Percentiles rank a stretch among this genome's conserved stretches.
phyloP scores from a whole-genome alignment of 1,140 invertebrate species.

The Liolophura sinensis region DNA sequence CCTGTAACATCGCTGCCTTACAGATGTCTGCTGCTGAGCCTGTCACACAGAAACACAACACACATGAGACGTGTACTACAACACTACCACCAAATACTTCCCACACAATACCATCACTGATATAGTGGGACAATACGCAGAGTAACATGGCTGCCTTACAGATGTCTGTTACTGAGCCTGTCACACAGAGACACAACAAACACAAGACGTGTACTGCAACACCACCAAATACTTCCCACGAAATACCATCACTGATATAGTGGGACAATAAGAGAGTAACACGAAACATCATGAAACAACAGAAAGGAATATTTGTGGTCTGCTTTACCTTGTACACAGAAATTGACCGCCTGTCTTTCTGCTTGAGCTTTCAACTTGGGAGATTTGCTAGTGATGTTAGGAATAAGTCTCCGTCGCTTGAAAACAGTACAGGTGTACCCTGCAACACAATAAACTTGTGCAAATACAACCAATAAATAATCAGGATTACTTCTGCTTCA shows the following conservation, averaged over 20 bases:
- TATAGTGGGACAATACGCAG: too few relatives aligned
- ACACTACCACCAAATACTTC: too few relatives aligned
- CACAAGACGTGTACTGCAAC: too few relatives aligned
- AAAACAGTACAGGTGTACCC: conserved; percentile 60
- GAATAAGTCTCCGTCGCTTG: conserved; percentile 60
- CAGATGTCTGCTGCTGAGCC: conserved; percentile 67
- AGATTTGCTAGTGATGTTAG: conserved; percentile 54
- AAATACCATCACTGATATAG: background rate
- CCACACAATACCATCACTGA: too few relatives aligned
- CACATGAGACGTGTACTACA: too few relatives aligned
- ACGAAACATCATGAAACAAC: background rate
- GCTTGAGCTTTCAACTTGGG: conserved; percentile 56
- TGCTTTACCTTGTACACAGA: conserved; percentile 65
- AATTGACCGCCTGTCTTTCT: conserved; percentile 66
- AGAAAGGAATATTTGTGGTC: background rate
- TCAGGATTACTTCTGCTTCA: background rate
- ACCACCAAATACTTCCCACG: background rate
- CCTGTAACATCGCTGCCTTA: conserved; percentile 64
- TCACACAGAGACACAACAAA: conserved; percentile 9
- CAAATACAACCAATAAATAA: background rate
- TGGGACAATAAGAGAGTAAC: background rate
- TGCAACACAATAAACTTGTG: conserved; percentile 19
- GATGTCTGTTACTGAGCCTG: conserved; percentile 67
- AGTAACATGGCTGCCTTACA: conserved; percentile 65
- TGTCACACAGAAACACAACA: conserved; percentile 31